A percentile compares a stretch with the other conserved stretches of the same genome.
Evolutionary conservation across 2,888 invertebrate species (phyloP).

Genomic region (Philonicus albiceps): DNA sequence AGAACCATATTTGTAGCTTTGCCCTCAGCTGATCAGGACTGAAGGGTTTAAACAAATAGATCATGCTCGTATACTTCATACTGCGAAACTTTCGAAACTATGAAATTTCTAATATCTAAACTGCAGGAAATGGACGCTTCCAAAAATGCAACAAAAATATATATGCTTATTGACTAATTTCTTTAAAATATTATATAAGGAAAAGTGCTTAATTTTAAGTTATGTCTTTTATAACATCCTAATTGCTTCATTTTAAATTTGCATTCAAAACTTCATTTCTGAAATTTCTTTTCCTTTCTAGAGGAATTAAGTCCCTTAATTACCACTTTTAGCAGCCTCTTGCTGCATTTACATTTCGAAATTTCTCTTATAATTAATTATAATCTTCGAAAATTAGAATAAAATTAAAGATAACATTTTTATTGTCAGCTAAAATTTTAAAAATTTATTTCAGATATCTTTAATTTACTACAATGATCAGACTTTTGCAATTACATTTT

Average conservation of each 20-base stretch:
- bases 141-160: too few species aligned
- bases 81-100: too few species aligned
- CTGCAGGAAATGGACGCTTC: too few species aligned
- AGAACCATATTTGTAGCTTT: too few species aligned
- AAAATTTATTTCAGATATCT: neutral
- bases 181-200: too few species aligned
- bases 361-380: too few species aligned
- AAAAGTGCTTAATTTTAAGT: neutral
- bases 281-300: neutral
- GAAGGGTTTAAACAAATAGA: too few species aligned
- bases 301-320: neutral
- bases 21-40: too few species aligned
- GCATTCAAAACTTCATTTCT: neutral
- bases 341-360: neutral
- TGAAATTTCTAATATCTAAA: too few species aligned
- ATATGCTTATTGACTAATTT: too few species aligned
- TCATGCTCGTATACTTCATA: too few species aligned
- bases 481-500: neutral
- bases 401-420: neutral
- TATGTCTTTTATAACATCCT: neutral
- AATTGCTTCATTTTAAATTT: neutral
- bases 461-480: neutral
- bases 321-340: neutral
- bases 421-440: too few species aligned
- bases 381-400: neutral